Base-by-base conservation (phyloP, 1,140 invertebrate species). In the Medauroidea extradentata region DNA sequence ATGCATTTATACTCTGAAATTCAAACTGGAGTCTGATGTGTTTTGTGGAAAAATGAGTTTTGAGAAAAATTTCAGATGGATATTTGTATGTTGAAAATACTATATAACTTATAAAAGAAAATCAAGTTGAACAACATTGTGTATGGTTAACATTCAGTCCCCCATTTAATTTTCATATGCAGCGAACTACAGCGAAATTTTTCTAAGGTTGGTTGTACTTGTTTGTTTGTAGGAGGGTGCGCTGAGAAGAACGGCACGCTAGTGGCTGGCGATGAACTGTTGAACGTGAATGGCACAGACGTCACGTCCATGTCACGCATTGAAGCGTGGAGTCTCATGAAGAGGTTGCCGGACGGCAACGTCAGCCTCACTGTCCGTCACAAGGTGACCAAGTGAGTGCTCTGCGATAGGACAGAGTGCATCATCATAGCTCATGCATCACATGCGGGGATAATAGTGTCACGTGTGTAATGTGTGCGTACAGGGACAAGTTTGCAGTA, bases 321-420 rank as follows among this genome's bases (percentile, higher is more conserved):
- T 58, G 92, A 96, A 77, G 93, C 91, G 38, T 96, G 94, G 94
- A 91, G 90, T 63, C 83, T 93, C 53, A 87, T 96, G 76, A 95
- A 95, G 73, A 89, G 91, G 63, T 72, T 95, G 55, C 88, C 90
- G 53, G 85, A 91, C 64, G 93, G 93, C 27, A 81, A 83, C 69
- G 87, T 91, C 42, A 81, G 76, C 62, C 72, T 83, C 57, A 75
- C 77, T 67, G 73, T 83, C 65, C 72, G 79, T 56, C 80, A 81
- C 62, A 71, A 73, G 25, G 44, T 58, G 49, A 51, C 19, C 21
- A 51, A 51, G 13, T 51, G 49, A 49, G 4, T 34, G 29, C 11
- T 34, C 29, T 11, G 29, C 11, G 29, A 34, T 7, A n/a, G n/a
- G n/a, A n/a, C n/a, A n/a, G n/a, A n/a, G n/a, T n/a, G 5, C 29